Conservation (phyloP, 35 echinoderm and acorn worm genomes). For the Lytechinus variegatus region DNA sequence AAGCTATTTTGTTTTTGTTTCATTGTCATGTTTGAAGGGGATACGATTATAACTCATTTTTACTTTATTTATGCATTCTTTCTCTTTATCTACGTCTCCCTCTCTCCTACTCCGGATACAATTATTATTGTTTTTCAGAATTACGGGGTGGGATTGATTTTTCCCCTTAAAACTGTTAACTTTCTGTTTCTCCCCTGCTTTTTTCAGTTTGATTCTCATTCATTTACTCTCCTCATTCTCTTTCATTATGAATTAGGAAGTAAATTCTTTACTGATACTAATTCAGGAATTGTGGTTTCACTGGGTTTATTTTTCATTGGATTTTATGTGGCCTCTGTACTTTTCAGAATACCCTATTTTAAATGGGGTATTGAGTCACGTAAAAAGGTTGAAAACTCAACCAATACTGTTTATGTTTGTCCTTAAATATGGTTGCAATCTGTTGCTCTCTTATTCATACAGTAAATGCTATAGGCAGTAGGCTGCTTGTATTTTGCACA, state of each 20-base stretch:
- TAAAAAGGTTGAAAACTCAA: background rate
- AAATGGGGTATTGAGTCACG: background rate
- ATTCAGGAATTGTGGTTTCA: background rate
- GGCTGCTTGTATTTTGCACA: too few relatives aligned
- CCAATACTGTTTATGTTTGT: background rate
- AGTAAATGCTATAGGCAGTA: too few relatives aligned
- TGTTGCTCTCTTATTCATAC: background rate
- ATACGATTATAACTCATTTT: too few relatives aligned
- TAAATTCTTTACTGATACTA: too few relatives aligned
- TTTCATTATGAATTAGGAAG: too few relatives aligned
- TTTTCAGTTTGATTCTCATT: too few relatives aligned
- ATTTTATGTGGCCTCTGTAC: background rate
- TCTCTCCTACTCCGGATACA: background rate
- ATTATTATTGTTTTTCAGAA: too few relatives aligned
- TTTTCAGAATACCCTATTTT: background rate
- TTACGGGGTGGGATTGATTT: background rate
- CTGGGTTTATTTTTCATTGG: background rate
- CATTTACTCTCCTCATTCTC: too few relatives aligned
- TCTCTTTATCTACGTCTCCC: background rate
- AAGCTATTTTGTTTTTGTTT: too few relatives aligned
- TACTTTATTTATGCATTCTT: too few relatives aligned
- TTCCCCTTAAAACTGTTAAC: background rate
- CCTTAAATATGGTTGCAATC: background rate
- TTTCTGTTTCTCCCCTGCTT: too few relatives aligned
- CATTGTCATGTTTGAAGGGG: too few relatives aligned